Evolutionary conservation across 2,888 invertebrate genomes (phyloP), one percentile per base, ranked within the genome.

Genomic region (Athalia circularis): DNA sequence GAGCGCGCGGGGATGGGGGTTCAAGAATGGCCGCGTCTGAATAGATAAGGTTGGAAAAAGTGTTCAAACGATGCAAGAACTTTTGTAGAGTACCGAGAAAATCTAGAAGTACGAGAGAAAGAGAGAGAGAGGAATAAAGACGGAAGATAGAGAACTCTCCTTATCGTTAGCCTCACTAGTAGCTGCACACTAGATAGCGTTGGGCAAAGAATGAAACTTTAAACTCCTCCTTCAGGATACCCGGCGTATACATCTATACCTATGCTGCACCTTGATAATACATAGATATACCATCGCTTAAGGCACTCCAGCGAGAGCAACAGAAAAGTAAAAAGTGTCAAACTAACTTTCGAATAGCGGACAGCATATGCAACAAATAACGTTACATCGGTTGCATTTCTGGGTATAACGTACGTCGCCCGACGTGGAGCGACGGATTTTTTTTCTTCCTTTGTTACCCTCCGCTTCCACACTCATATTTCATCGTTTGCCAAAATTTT

Each of bases 11-110:
- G 15, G 74, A n/a, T 29, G 29, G 43, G 43, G 45, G 78, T 47
- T 52, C 15, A 68, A 78, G 77, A 72, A 78, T 74, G 13, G 57
- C 43, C 59, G 64, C 62, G 54, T 65, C 52, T 50, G 65, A 78
- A 57, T 48, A 77, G 79, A 77, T 75, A 64, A 48, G 75, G 62
- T 29, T 43, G 62, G 76, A 65, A 75, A 82, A 81, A 80, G 80
- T 79, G 83, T 83, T 84, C 85, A 85, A 87, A 86, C 87, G 86
- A 87, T 86, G 75, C 75, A 62, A 61, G 75, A 75, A 75, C 54
- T 75, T 85, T 48, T 29, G 76, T 76, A 74, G 59, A 79, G 65
- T 57, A 76, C 65, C 67, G 79, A 78, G 78, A 67, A 72, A 70
- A 80, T 62, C 9, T 74, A 74, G n/a, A 70, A 57, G 57, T 47